Conservation (phyloP, 2,888 invertebrate genomes). For the Ellobium chinense region DNA sequence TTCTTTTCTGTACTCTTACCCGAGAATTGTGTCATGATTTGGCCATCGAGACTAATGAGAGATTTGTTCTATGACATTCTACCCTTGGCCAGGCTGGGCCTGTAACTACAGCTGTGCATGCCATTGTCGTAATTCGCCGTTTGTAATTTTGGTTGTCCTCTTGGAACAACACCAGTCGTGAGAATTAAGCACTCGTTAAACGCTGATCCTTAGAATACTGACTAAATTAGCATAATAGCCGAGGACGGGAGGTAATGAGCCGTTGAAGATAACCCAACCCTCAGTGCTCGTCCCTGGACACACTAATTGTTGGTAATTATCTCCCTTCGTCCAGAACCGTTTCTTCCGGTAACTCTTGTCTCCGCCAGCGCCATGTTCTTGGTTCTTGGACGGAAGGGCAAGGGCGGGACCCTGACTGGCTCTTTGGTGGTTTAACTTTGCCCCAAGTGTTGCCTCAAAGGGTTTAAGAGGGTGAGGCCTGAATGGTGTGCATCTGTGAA, state of each 20-base stretch:
- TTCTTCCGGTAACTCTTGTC: not conserved
- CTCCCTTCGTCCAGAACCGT: not conserved
- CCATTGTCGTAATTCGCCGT: no score
- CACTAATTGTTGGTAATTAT: constrained; percentile 36
- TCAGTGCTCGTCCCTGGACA: not conserved
- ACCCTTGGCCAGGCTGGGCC: no score
- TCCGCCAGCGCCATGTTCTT: not conserved
- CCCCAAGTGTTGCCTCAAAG: not conserved
- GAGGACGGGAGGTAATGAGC: constrained; percentile 14
- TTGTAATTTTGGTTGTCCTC: no score
- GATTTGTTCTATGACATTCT: no score
- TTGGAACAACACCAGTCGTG: not conserved
- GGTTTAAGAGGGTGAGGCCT: not conserved
- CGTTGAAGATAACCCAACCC: constrained; percentile 25
- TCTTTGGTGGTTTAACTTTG: not conserved
- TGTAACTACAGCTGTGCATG: no score
- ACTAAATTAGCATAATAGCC: constrained; percentile 38
- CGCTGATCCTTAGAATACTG: constrained; percentile 7
- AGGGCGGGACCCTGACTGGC: not conserved
- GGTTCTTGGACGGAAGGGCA: not conserved
- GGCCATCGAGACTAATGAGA: no score
- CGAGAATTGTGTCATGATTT: no score
- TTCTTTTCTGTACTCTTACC: no score
- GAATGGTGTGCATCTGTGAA: not conserved
- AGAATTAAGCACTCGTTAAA: constrained; percentile 22